Base-by-base conservation (phyloP, 1,140 invertebrate species). In the Solenopsis fugax region DNA sequence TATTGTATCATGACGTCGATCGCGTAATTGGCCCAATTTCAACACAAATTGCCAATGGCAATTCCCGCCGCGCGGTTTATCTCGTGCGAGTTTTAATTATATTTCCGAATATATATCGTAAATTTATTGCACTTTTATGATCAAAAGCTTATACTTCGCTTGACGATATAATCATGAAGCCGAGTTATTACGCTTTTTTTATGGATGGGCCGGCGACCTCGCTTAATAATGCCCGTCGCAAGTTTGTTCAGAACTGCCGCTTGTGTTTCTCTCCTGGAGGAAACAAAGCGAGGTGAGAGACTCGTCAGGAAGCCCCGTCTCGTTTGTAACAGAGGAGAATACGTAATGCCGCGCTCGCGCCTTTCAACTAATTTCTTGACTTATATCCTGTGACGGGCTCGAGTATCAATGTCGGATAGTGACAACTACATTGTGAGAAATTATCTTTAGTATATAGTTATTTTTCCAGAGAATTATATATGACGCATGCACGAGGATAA, bases 1-100 rank as follows among this genome's bases (percentile, higher is more conserved):
- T 34, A 50, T 78, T 78, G 29, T 24, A 65, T 65, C n/a, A 48
- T 45, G 21, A 45, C n/a, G 12, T 77, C 75, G 4, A 60, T 76
- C 72, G 72, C 72, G 52, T 41, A 64, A 80, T 67, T 80, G 12
- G 34, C 12, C 21, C 18, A 64, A 77, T 77, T 77, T 9, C 29
- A 64, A 10, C 75, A 10, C 75, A 62, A 77, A 77, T 62, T 54
- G 37, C 16, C 16, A 77, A 76, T 56, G 12, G 34, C 34, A 45
- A 77, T 77, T 9, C 13, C 10, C 9, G 34, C n/a, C 12, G n/a
- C 37, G 34, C 37, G 18, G 16, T n/a, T 75, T 24, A 24, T 45
- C 4, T 50, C 24, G 21, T 64, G 84, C 69, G 75, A 88, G 81
- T 89, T 93, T 93, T 93, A 92, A 93, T 93, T 93, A 90, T 92